phyloP scores from a whole-genome alignment of 2,888 invertebrate genomes.

The Scaptomyza cyrtandrae region DNA sequence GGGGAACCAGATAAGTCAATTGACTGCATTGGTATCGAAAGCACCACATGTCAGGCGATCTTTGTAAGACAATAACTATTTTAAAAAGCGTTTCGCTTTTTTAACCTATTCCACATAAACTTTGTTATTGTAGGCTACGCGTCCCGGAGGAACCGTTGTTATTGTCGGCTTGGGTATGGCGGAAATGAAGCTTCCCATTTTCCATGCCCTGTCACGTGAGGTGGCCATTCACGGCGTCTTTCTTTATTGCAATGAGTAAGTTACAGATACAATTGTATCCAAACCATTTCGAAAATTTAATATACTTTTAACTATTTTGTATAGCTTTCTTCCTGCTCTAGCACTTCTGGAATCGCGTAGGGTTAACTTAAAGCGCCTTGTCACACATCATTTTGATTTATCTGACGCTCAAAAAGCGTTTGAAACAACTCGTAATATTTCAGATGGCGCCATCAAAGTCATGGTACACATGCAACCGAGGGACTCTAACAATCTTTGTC shows the following conservation, averaged over 20 bases:
- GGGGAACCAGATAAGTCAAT: constrained; percentile 90
- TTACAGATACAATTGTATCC: constrained; percentile 82
- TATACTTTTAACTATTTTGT: not conserved
- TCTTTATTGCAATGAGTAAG: constrained; percentile 94
- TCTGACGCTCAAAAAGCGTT: constrained; percentile 93
- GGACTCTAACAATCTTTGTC: constrained; percentile 85
- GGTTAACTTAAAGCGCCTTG: constrained; percentile 91
- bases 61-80: constrained; percentile 86
- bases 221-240: constrained; percentile 97
- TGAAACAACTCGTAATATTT: constrained; percentile 90
- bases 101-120: too few species aligned
- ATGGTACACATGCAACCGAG: constrained; percentile 91
- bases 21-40: constrained; percentile 95
- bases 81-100: not conserved
- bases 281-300: not conserved
- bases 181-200: constrained; percentile 92
- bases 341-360: constrained; percentile 91
- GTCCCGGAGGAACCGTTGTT: constrained; percentile 93
- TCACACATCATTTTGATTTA: constrained; percentile 92
- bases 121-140: constrained; percentile 89
- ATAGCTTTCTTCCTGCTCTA: constrained; percentile 91
- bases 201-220: constrained; percentile 92
- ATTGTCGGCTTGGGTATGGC: constrained; percentile 94
- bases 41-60: constrained; percentile 90
- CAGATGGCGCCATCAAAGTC: constrained; percentile 92